Evolutionary conservation across 2,888 invertebrate genomes (phyloP), one percentile per base, ranked within the genome.

Genomic region (Dynastes grantii): DNA sequence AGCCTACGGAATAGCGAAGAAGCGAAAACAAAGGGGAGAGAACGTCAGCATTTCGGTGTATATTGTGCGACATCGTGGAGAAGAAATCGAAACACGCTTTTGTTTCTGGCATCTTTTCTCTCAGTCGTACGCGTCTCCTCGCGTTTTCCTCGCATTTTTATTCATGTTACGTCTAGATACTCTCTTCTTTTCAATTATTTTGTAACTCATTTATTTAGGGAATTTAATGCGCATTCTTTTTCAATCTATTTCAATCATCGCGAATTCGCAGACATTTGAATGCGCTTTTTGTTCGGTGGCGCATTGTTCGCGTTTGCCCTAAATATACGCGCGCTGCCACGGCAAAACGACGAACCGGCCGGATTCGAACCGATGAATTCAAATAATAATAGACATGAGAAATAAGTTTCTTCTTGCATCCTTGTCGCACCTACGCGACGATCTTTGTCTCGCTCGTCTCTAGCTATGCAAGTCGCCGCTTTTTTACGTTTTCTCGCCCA

Each of bases 221-320:
- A 80, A 81, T 81, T 81, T 81, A 81, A 81, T 81, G 81, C 81
- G 81, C 82, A 82, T 82, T 81, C 82, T 81, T 81, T 78, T 78
- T 77, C 82, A 81, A 82, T 82, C 81, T 82, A 82, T 82, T 82
- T 82, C 82, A 81, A 82, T 82, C 82, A 82, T 82, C 79, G 81
- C 77, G 80, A 76, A 77, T 77, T 77, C 81, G 80, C 81, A 80
- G 81, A 81, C 81, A 81, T 81, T 79, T 80, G 79, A 80, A 80
- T 81, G 80, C 81, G 81, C 78, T 76, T 76, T 80, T 81, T 76
- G 80, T 73, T 65, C 65, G 70, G 61, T 61, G 55, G 51, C 73
- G 77, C 79, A 78, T 80, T 80, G 79, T 80, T 81, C 81, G 76
- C 45, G 45, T 78, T 80, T 78, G 76, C 81, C 81, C 81, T 80